A percentile compares a stretch with the other conserved stretches of the same genome.
Conservation (phyloP, 2,888 invertebrate species). For the Brachyopa scutellaris region DNA sequence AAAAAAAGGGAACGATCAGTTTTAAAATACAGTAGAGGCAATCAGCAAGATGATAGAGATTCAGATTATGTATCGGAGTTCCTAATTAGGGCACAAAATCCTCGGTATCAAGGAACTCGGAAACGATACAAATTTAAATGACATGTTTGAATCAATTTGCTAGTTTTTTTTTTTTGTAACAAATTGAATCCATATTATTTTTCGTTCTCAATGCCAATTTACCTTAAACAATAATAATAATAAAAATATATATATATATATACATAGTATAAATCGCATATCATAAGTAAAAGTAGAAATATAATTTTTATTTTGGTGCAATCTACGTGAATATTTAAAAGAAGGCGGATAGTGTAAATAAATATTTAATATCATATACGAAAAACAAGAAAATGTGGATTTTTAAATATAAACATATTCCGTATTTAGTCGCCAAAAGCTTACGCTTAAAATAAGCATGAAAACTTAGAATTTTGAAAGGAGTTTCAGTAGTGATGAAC, state of each 20-base stretch:
- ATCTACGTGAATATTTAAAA: conserved; percentile 52
- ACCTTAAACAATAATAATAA: conserved; percentile 26
- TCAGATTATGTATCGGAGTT: background rate
- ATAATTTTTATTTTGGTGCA: conserved; percentile 63
- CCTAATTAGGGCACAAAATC: conserved; percentile 31
- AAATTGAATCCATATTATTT: background rate
- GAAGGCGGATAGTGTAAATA: conserved; percentile 58
- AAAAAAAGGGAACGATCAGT: background rate
- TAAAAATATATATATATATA: conserved; percentile 26
- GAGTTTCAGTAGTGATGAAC: no score
- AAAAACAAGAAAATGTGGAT: conserved; percentile 4
- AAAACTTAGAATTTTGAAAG: no score
- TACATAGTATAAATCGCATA: conserved; percentile 69
- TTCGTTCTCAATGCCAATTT: conserved; percentile 32
- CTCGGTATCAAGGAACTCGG: conserved; percentile 7
- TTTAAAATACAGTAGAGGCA: background rate
- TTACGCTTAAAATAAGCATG: conserved; percentile 19
- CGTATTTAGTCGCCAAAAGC: conserved; percentile 25
- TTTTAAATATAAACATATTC: no score
- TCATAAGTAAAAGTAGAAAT: conserved; percentile 62
- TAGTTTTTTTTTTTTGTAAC: background rate
- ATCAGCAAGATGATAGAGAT: conserved; percentile 11
- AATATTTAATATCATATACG: conserved; percentile 39
- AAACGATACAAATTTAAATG: no score
- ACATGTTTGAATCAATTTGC: conserved; percentile 3